Evolutionary conservation across 2,888 invertebrate genomes (phyloP), one percentile per base, ranked within the genome.

Genomic region (Amphiduros pacificus): DNA sequence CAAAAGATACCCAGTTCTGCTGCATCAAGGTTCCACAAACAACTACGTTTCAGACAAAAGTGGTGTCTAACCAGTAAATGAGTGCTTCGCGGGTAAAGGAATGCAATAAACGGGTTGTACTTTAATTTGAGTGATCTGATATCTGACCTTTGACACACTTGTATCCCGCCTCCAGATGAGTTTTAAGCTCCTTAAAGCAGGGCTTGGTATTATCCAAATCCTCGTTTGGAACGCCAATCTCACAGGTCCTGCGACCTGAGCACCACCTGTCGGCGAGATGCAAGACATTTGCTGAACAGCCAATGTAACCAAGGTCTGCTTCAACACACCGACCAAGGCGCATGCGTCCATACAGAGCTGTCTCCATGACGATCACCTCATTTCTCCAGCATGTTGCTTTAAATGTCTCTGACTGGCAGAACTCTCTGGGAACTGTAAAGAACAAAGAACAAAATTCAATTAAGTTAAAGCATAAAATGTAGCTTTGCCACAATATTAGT

Each of bases 361-460:
- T 29, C 50, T 58, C 58, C 58, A 58, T 58, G 29, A 58, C 58
- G 29, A 58, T 50, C 58, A 58, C 58, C 58, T 58, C 58, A 36
- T 58, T 58, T 50, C 48, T 58, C 58, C 58, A 58, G 51, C 58
- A 58, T 2, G 32, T 58, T 9, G 58, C 58, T 27, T 58, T 58
- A 50, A 58, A 58, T 20, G 58, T 32, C 51, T 58, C 58, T 26
- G 58, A 58, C 58, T 58, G 58, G 50, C 58, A 58, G 51, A 50
- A 58, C 50, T 58, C 58, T 2, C 58, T 31, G 26, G 50, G 32
- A 31, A 49, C 58, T 58, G 58, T 4, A 36, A 49, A 20, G 32
- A 44, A 1, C 24, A 28, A 44, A 44, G 44, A n/a, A n/a, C n/a
- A n/a, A n/a, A n/a, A n/a, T n/a, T n/a, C n/a, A n/a, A n/a, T n/a